Evolutionary conservation across 2,888 invertebrate species (phyloP).

Genomic region (Drosophila buzzatii): DNA sequence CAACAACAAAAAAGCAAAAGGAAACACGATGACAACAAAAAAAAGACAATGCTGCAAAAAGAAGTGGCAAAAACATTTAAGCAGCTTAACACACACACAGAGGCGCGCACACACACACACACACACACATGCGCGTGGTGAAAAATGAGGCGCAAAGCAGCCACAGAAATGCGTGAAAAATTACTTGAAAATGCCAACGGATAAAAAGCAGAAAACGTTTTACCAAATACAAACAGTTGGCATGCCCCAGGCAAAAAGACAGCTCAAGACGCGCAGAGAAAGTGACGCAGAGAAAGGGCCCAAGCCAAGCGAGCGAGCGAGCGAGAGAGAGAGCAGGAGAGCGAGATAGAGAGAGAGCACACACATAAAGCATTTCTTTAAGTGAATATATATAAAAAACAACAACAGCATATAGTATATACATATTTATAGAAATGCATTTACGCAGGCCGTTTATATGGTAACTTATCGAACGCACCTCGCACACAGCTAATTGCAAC

Average conservation of each 20-base stretch:
- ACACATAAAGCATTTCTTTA: constrained; percentile 4
- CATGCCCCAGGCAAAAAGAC: constrained; percentile 44
- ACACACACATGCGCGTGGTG: constrained; percentile 40
- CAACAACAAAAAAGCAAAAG: constrained; percentile 12
- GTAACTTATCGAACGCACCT: constrained; percentile 42
- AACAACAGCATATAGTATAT: background rate
- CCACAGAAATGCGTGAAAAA: constrained; percentile 82
- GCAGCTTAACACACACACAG: constrained; percentile 75
- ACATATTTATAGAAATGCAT: background rate
- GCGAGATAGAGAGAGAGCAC: background rate
- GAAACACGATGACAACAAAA: constrained; percentile 31
- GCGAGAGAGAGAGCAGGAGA: background rate
- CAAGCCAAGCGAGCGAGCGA: background rate
- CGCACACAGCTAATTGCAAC: constrained; percentile 34
- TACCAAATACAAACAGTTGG: constrained; percentile 64
- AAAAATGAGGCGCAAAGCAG: constrained; percentile 80
- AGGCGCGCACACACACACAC: constrained; percentile 32
- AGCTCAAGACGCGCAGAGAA: constrained; percentile 21
- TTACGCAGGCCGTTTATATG: background rate
- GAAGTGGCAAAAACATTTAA: constrained; percentile 70
- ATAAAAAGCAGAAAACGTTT: constrained; percentile 68
- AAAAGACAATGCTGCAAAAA: constrained; percentile 57
- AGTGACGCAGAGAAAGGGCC: constrained; percentile 16
- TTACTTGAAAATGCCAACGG: constrained; percentile 78
- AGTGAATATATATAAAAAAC: background rate